Conservation (phyloP, 2,797 vertebrate genomes). For the Chelidonichthys spinosus region DNA sequence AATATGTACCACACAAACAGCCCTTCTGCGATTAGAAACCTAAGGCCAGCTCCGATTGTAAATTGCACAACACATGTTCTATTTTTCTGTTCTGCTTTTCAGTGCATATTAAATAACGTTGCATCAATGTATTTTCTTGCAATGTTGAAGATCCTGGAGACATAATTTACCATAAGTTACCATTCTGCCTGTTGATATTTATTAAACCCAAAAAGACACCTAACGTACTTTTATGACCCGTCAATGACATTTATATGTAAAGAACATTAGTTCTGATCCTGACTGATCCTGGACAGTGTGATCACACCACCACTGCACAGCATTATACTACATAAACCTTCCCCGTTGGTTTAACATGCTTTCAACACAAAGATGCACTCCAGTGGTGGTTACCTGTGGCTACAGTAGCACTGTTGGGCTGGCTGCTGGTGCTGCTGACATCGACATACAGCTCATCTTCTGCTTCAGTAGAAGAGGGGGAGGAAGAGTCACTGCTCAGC, state of each 20-base stretch:
- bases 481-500: conserved; percentile 92
- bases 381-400: conserved; percentile 88
- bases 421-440: conserved; percentile 93
- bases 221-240: too few species aligned
- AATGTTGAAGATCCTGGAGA: neutral
- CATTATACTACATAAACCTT: neutral
- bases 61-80: conserved; percentile 7
- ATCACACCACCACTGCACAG: too few species aligned
- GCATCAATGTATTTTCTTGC: conserved; percentile 29
- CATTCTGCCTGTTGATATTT: neutral
- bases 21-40: neutral
- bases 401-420: conserved; percentile 89
- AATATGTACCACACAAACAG: neutral
- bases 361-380: conserved; percentile 10
- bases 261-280: too few species aligned
- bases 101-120: conserved; percentile 37
- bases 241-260: too few species aligned
- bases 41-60: neutral
- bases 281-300: neutral
- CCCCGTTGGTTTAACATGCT: neutral
- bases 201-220: neutral
- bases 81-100: conserved; percentile 38
- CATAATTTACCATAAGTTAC: conserved; percentile 8
- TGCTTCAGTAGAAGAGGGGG: conserved; percentile 93
- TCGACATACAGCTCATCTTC: conserved; percentile 96